Base-by-base conservation (phyloP, 2,888 invertebrate genomes). In the Limnephilus lunatus region DNA sequence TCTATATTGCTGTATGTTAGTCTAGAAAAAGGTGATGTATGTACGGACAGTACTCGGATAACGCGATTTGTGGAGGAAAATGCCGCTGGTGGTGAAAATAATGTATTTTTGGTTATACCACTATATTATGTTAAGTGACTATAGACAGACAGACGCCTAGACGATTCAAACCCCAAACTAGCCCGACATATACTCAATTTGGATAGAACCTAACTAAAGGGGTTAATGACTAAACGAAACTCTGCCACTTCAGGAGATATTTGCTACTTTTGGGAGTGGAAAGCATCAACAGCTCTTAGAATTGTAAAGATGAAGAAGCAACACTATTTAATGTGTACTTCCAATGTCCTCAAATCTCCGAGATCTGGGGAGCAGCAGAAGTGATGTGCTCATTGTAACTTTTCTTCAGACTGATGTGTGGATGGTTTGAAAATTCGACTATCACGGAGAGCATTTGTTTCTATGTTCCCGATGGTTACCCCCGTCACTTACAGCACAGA, bases 11-110 rank as follows among this genome's bases (percentile, higher is more conserved):
- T 25, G 83, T 87, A 30, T 30, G 31, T 31, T 39, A 86, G 12
- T 14, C 80, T 32, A 32, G n/a, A 35, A 35, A 89, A 88, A 89
- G 30, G 88, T 89, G 80, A 89, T 89, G 39, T 89, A 89, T 89
- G 39, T 32, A 25, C 19, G 44, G 30, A 1, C 53, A 53, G 30
- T 53, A 86, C 82, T 82, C 31, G 14, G 32, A 82, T 82, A 32
- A 7, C 32, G 32, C 32, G 31, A 82, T 19, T 82, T 82, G 82
- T 31, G 14, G 2, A 32, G 19, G 15, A 32, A 19, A 82, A 31
- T 25, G n/a, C 68, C 25, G 25, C 68, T 68, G n/a, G 25, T 68
- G 7, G 9, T 1, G 9, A 68, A 68, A 68, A 68, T n/a, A n/a
- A 25, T 68, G 15, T 31, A 32, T 0, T 82, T 82, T 15, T 15